Conservation (phyloP, 2,797 vertebrate genomes). For the Babyrousa celebensis region DNA sequence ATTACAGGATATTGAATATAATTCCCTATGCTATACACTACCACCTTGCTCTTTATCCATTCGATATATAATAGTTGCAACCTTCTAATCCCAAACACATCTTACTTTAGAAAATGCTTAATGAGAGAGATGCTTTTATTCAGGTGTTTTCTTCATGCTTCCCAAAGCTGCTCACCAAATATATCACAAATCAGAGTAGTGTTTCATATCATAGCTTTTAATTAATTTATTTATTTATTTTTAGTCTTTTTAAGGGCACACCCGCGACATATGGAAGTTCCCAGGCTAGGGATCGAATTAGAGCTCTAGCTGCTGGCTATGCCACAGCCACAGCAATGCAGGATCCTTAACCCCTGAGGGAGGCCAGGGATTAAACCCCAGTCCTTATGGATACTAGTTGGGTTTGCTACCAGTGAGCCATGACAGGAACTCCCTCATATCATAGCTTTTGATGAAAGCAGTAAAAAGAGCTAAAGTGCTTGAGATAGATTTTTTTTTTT, state of each 20-base stretch:
- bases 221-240: not conserved
- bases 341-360: too few species aligned
- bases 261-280: too few species aligned
- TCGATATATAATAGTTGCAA: not conserved
- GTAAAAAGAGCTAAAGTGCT: slow-evolving; percentile 85
- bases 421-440: not conserved
- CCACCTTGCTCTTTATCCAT: not conserved
- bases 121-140: slow-evolving; percentile 76
- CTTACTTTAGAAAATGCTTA: slow-evolving; percentile 68
- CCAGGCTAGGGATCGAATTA: too few species aligned
- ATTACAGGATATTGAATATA: not conserved
- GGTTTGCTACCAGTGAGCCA: too few species aligned
- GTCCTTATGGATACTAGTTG: too few species aligned
- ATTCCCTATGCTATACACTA: not conserved
- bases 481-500: slow-evolving; percentile 79
- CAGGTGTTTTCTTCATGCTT: slow-evolving; percentile 70
- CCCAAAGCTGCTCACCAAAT: slow-evolving; percentile 72
- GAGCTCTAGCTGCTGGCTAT: too few species aligned
- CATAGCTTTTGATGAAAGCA: slow-evolving; percentile 83
- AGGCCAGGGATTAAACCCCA: too few species aligned
- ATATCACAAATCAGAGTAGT: slow-evolving; percentile 24
- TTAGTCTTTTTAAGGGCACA: too few species aligned
- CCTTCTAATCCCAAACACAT: not conserved
- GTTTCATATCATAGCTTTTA: slow-evolving; percentile 78
- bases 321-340: too few species aligned